Conservation (phyloP, 2,888 invertebrate species). For the Nephrotoma guestfalica region DNA sequence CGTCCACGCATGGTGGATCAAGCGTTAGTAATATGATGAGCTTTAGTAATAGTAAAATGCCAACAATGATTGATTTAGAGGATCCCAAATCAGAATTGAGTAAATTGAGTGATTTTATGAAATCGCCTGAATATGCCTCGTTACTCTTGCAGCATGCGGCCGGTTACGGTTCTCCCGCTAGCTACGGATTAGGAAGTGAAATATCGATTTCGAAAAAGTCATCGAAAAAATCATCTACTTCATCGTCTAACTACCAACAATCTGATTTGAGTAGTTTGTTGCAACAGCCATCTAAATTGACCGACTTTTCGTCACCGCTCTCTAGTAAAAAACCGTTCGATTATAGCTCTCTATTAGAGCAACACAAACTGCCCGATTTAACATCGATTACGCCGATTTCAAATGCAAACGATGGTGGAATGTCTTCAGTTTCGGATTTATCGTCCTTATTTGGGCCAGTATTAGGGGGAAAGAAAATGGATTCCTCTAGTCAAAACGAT, state of each 20-base stretch:
- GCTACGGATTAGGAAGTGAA: background rate
- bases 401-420: constrained; percentile 15
- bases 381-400: constrained; percentile 29
- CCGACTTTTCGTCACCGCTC: constrained; percentile 2
- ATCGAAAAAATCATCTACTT: background rate
- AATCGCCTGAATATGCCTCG: constrained; percentile 32
- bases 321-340: background rate
- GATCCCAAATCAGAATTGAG: constrained; percentile 31
- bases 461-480: constrained; percentile 17
- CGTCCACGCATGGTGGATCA: background rate
- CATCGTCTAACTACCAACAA: background rate
- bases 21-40: background rate
- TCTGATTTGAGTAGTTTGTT: background rate
- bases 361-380: constrained; percentile 1
- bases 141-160: constrained; percentile 31
- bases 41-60: constrained; percentile 25
- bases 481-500: constrained; percentile 8
- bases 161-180: background rate
- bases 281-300: constrained; percentile 5
- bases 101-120: constrained; percentile 31
- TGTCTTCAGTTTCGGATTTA: constrained; percentile 6
- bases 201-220: background rate
- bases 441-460: constrained; percentile 14
- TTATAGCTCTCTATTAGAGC: background rate
- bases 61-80: constrained; percentile 30